A percentile compares a stretch with the other conserved stretches of the same genome.
phyloP scores from a whole-genome alignment of 2,888 invertebrate genomes.

The Oscheius onirici region DNA sequence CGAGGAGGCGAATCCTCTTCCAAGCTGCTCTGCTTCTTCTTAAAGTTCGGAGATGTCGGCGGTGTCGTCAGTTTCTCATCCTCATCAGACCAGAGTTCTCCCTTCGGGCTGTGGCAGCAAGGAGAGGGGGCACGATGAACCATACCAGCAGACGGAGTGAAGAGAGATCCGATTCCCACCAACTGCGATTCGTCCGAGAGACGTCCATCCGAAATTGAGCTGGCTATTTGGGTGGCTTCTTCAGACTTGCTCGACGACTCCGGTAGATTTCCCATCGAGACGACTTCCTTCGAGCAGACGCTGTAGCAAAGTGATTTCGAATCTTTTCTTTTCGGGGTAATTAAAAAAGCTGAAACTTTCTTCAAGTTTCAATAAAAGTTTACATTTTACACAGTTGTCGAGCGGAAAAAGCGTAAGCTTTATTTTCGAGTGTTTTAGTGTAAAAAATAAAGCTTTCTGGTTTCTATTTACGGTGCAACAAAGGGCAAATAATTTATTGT shows the following conservation, averaged over 20 bases:
- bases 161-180: neutral
- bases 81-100: neutral
- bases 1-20: neutral
- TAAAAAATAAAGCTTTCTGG: too few species aligned
- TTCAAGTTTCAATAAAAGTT: too few species aligned
- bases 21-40: neutral
- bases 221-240: neutral
- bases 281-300: too few species aligned
- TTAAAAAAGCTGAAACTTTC: too few species aligned
- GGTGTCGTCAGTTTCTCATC: neutral
- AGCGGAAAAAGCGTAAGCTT: too few species aligned
- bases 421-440: too few species aligned
- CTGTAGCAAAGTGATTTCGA: too few species aligned
- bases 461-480: too few species aligned
- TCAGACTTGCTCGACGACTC: neutral
- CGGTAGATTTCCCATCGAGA: too few species aligned
- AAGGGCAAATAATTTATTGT: neutral
- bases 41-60: neutral
- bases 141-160: neutral
- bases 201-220: neutral
- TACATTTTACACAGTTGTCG: too few species aligned
- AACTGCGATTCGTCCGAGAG: slow-evolving; percentile 1
- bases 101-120: slow-evolving; percentile 6
- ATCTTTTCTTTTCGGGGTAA: too few species aligned
- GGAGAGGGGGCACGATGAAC: neutral